Conservation (phyloP, 2,797 vertebrate species). For the Poeciliopsis gracilis region DNA sequence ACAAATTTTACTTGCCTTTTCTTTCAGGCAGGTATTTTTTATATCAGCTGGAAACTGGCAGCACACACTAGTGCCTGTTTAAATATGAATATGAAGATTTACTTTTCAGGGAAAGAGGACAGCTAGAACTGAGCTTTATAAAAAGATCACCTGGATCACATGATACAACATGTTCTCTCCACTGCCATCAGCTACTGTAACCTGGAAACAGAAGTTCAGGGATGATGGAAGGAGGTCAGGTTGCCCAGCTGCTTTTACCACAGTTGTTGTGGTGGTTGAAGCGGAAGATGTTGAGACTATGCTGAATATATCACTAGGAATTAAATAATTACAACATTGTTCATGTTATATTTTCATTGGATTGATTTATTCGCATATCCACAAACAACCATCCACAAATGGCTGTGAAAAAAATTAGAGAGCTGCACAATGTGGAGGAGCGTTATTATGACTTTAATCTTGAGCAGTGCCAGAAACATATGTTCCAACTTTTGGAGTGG, state of each 20-base stretch:
- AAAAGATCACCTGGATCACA: conserved; percentile 21
- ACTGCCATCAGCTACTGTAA: conserved; percentile 1
- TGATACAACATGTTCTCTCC: conserved; percentile 4
- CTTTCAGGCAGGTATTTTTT: neutral
- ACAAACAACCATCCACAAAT: neutral
- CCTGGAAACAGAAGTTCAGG: neutral
- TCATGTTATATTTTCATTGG: neutral
- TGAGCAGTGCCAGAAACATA: too few species aligned
- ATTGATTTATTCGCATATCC: neutral
- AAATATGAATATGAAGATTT: conserved; percentile 41
- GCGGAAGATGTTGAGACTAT: neutral
- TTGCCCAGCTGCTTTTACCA: neutral
- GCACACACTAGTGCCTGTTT: conserved; percentile 27
- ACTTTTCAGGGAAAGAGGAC: conserved; percentile 18
- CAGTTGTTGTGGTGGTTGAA: neutral
- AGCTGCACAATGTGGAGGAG: too few species aligned
- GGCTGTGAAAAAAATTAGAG: too few species aligned
- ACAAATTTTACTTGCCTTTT: conserved; percentile 1
- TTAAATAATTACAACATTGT: neutral
- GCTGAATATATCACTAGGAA: neutral
- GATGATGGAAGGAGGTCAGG: neutral
- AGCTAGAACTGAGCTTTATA: conserved; percentile 12
- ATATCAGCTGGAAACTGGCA: conserved; percentile 2
- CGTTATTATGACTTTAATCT: too few species aligned
- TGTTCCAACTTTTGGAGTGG: too few species aligned